These are phyloP conservation scores for Passer domesticus DNA, from an alignment of 2,113 vertebrate genomes.

Conservation along the genomic window DNA sequence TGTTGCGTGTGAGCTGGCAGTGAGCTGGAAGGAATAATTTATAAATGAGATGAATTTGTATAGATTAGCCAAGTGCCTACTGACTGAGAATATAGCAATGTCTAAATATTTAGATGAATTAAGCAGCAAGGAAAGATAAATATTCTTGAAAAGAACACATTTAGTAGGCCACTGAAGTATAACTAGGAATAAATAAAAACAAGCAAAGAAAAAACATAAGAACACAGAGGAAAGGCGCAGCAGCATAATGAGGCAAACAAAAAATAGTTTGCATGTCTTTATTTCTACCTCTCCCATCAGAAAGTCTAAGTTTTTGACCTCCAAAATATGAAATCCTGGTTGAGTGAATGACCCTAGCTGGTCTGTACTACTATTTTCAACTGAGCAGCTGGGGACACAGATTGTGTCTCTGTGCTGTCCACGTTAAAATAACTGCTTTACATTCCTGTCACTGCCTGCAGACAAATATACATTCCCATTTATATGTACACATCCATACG, in stretches of 20 bases:
- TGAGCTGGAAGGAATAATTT: background rate
- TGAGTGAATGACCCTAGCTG: background rate
- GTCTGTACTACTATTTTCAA: background rate
- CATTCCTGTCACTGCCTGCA: no score
- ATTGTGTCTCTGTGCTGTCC: background rate
- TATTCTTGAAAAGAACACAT: background rate
- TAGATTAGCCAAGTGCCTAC: background rate
- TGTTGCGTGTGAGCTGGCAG: background rate
- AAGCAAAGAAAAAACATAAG: background rate
- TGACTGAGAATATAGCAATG: background rate
- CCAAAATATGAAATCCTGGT: background rate
- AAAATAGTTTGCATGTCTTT: background rate
- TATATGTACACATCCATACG: no score
- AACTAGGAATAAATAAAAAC: background rate
- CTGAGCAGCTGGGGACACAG: background rate
- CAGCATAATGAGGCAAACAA: background rate
- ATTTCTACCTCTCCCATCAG: background rate
- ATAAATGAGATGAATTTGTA: background rate
- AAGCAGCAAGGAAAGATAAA: background rate
- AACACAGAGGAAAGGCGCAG: background rate
- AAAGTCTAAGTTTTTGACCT: background rate
- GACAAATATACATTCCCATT: background rate
- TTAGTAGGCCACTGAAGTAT: background rate
- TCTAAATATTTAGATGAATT: constrained; percentile 16
- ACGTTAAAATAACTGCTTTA: background rate